These are phyloP conservation scores for Sminthurinus aureus DNA, from an alignment of 2,888 invertebrate species.

Conservation along the genomic window DNA sequence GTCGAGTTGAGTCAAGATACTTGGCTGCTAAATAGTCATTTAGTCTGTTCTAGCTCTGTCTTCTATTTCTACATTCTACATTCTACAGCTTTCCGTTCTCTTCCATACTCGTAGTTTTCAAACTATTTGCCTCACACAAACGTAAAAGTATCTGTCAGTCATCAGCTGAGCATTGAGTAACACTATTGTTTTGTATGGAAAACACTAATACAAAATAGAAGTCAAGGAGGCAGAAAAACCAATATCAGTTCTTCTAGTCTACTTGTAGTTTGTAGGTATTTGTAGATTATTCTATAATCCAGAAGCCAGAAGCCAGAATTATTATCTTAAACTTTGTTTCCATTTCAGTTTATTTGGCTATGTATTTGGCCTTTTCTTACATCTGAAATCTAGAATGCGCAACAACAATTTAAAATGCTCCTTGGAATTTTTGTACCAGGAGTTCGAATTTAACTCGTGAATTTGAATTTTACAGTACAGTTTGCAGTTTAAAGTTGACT, in stretches of 20 bases:
- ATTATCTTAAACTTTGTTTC: not conserved
- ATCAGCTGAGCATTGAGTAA: not conserved
- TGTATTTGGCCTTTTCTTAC: too few relatives aligned
- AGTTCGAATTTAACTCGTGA: not conserved
- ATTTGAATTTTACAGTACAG: too few relatives aligned
- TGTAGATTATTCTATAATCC: not conserved
- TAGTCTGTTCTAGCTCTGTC: not conserved
- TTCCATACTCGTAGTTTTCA: not conserved
- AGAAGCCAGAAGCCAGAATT: not conserved
- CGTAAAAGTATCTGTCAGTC: conserved; percentile 29
- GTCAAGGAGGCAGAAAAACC: not conserved
- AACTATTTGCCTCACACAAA: not conserved
- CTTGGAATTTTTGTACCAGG: too few relatives aligned
- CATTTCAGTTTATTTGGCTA: not conserved
- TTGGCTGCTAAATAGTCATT: conserved; percentile 19
- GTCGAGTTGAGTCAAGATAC: too few relatives aligned
- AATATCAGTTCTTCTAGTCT: not conserved
- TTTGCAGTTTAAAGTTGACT: not conserved
- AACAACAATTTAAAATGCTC: not conserved
- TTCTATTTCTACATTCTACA: not conserved
- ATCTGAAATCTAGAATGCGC: not conserved
- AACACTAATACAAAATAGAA: not conserved
- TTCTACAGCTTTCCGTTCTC: not conserved
- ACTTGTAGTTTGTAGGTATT: not conserved
- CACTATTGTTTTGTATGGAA: not conserved